A percentile compares a stretch with the other conserved stretches of the same genome.
Evolutionary conservation across 2,888 invertebrate genomes (phyloP).

Genomic region (Pantelozetes paolii): DNA sequence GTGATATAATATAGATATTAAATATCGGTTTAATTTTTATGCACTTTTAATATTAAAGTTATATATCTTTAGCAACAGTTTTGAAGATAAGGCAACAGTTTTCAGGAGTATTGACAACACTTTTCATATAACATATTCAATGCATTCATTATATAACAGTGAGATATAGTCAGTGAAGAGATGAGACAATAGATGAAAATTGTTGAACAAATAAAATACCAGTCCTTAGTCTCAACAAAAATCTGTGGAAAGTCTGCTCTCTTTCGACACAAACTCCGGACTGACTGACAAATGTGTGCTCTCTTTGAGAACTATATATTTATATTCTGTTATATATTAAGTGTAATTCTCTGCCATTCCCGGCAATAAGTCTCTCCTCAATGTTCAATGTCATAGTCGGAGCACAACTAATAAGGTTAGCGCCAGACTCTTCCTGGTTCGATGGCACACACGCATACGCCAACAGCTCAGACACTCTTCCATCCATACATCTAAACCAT

Average conservation of each 20-base stretch:
- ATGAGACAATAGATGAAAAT: too few relatives aligned
- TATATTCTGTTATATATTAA: constrained; percentile 5
- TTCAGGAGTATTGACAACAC: neutral
- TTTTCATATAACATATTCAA: neutral
- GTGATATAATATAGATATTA: too few relatives aligned
- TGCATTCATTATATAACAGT: too few relatives aligned
- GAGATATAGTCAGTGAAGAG: too few relatives aligned
- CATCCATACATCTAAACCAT: constrained; percentile 16
- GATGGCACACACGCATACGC: constrained; percentile 25
- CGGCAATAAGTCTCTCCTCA: neutral
- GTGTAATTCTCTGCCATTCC: neutral
- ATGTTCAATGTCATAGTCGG: constrained; percentile 16
- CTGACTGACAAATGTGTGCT: too few relatives aligned
- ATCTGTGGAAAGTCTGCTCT: neutral
- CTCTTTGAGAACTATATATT: neutral
- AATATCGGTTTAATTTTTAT: too few relatives aligned
- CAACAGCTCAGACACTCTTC: constrained; percentile 13
- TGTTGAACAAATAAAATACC: too few relatives aligned
- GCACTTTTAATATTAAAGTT: too few relatives aligned
- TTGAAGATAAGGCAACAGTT: constrained; percentile 13
- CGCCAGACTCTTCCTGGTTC: constrained; percentile 25
- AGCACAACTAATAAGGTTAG: neutral
- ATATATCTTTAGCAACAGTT: too few relatives aligned
- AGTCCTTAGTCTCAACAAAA: neutral
- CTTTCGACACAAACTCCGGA: neutral